A percentile compares a stretch with the other conserved stretches of the same genome.
phyloP scores from a whole-genome alignment of 1,140 invertebrate species.

The Anthonomus grandis region DNA sequence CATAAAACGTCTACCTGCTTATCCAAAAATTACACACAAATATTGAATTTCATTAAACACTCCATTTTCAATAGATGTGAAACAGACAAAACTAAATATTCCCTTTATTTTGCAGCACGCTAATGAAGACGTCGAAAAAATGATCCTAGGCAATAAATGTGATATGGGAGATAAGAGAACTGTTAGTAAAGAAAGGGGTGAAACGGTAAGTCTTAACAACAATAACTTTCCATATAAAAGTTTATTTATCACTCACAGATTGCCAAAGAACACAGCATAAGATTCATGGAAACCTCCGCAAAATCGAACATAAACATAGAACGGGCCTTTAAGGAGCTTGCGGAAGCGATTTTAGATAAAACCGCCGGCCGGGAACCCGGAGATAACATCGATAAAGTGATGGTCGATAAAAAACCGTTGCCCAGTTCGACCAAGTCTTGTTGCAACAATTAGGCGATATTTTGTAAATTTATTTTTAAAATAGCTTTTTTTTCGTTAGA shows the following conservation, averaged over 20 bases:
- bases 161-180: constrained; percentile 97
- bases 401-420: constrained; percentile 58
- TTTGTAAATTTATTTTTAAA: no score
- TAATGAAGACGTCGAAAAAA: constrained; percentile 99
- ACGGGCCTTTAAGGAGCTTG: constrained; percentile 93
- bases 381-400: constrained; percentile 65
- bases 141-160: constrained; percentile 99
- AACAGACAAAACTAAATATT: no score
- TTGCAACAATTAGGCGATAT: constrained; percentile 38
- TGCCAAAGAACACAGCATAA: constrained; percentile 95
- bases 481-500: background rate
- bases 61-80: no score
- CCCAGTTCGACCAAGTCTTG: constrained; percentile 48
- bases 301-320: constrained; percentile 99
- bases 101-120: constrained; percentile 91
- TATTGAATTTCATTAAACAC: no score
- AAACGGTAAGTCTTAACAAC: constrained; percentile 61
- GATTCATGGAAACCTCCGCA: constrained; percentile 98
- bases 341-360: constrained; percentile 93
- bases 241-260: constrained; percentile 60
- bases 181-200: constrained; percentile 84
- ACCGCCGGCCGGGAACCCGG: constrained; percentile 64
- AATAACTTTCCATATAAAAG: background rate
- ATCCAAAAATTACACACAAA: no score
- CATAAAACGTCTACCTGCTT: no score